A percentile compares a stretch with the other conserved stretches of the same genome.
These are phyloP conservation scores for Labeo calbasu DNA, from an alignment of 2,797 vertebrate species.

Conservation along the genomic window DNA sequence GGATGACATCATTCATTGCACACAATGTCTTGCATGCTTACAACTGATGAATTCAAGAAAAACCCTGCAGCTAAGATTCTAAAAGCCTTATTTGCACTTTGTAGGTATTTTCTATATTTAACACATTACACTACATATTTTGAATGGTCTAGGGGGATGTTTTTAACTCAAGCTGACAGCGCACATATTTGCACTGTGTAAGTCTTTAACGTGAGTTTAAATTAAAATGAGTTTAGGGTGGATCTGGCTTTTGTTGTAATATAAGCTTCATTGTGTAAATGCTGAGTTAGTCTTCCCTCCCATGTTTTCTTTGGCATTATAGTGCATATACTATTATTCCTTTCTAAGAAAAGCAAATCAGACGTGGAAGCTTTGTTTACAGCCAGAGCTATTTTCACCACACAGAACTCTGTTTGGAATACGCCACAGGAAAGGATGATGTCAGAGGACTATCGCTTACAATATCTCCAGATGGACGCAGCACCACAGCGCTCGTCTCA, in stretches of 20 bases:
- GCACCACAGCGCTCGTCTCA: slow-evolving; percentile 70
- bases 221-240: slow-evolving; percentile 3
- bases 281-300: neutral
- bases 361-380: slow-evolving; percentile 73
- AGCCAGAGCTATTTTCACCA: slow-evolving; percentile 76
- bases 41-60: neutral
- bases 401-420: slow-evolving; percentile 78
- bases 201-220: neutral
- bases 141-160: neutral
- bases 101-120: neutral
- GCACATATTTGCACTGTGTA: slow-evolving; percentile 6
- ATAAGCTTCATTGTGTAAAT: slow-evolving; percentile 25
- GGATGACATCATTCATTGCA: slow-evolving; percentile 59
- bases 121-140: neutral
- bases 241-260: neutral
- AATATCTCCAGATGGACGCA: slow-evolving; percentile 77
- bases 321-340: slow-evolving; percentile 38
- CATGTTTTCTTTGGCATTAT: slow-evolving; percentile 37
- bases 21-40: neutral
- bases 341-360: slow-evolving; percentile 68
- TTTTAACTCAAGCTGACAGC: neutral
- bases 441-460: slow-evolving; percentile 94
- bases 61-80: neutral
- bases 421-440: slow-evolving; percentile 89
- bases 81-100: neutral